These are phyloP conservation scores for Seira musarum DNA, from an alignment of 2,888 invertebrate genomes.

Conservation along the genomic window DNA sequence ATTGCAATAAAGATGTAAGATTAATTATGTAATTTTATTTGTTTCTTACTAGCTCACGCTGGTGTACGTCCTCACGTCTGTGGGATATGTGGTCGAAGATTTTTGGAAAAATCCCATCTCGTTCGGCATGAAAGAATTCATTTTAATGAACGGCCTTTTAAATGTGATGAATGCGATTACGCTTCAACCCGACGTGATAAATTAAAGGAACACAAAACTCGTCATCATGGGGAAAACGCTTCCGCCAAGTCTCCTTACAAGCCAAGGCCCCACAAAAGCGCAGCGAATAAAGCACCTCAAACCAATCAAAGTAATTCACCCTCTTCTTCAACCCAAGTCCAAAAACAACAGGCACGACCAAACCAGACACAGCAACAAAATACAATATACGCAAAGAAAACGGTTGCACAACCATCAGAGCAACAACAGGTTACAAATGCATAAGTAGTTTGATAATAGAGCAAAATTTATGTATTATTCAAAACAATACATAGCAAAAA, in stretches of 20 bases:
- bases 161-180: constrained; percentile 79
- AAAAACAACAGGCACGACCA: not conserved
- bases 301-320: not conserved
- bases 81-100: constrained; percentile 77
- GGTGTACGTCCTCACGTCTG: constrained; percentile 76
- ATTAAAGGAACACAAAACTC: constrained; percentile 76
- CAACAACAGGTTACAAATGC: not conserved
- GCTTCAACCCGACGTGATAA: constrained; percentile 79
- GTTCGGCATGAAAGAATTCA: constrained; percentile 80
- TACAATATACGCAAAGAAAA: not conserved
- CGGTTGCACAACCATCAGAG: not conserved
- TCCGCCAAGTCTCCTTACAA: constrained; percentile 75
- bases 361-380: constrained; percentile 15
- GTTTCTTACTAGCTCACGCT: constrained; percentile 74
- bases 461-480: too few species aligned
- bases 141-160: constrained; percentile 75
- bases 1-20: constrained; percentile 78
- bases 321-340: not conserved
- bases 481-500: too few species aligned
- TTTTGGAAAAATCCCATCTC: constrained; percentile 80
- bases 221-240: constrained; percentile 74
- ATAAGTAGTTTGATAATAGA: too few species aligned
- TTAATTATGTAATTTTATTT: constrained; percentile 78
- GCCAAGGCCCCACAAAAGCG: constrained; percentile 70
- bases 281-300: not conserved